Percentiles rank a stretch among this genome's conserved stretches.
phyloP scores from a whole-genome alignment of 2,888 invertebrate species.

The Apodemia zela region DNA sequence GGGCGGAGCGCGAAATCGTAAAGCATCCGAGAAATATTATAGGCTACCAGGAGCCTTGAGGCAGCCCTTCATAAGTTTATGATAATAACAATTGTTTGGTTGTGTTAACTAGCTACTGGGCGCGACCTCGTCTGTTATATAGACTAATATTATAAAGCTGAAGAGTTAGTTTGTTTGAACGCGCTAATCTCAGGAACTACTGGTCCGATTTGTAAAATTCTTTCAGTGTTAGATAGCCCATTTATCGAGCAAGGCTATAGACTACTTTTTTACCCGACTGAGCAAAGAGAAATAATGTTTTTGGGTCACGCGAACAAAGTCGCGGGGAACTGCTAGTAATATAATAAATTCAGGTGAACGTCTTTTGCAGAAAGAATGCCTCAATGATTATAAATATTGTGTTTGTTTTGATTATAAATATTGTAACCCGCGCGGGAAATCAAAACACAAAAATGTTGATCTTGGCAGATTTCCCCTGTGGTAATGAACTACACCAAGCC shows the following conservation, averaged over 20 bases:
- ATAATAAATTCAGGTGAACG: too few relatives aligned
- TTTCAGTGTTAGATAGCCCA: too few relatives aligned
- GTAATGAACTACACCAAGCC: constrained; percentile 18
- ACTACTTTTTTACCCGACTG: too few relatives aligned
- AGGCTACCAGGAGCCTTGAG: constrained; percentile 67
- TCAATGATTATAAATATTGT: constrained; percentile 20
- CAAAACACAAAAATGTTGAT: constrained; percentile 33
- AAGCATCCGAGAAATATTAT: constrained; percentile 66
- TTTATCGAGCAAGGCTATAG: too few relatives aligned
- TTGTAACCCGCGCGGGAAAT: constrained; percentile 30
- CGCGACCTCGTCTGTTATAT: not conserved
- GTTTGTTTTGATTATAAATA: constrained; percentile 18
- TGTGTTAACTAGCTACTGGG: constrained; percentile 5
- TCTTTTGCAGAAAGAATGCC: not conserved
- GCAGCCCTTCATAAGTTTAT: constrained; percentile 69
- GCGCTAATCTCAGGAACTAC: too few relatives aligned
- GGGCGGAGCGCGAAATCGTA: constrained; percentile 58
- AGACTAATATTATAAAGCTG: too few relatives aligned
- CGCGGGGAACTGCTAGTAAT: too few relatives aligned
- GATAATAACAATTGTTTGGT: constrained; percentile 43
- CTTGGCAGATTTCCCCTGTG: constrained; percentile 34
- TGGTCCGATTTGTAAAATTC: too few relatives aligned
- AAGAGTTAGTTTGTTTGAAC: too few relatives aligned
- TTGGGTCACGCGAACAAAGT: too few relatives aligned
- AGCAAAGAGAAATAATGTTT: too few relatives aligned